phyloP scores from a whole-genome alignment of 2,113 vertebrate species.

The Pachycephala philippinensis region DNA sequence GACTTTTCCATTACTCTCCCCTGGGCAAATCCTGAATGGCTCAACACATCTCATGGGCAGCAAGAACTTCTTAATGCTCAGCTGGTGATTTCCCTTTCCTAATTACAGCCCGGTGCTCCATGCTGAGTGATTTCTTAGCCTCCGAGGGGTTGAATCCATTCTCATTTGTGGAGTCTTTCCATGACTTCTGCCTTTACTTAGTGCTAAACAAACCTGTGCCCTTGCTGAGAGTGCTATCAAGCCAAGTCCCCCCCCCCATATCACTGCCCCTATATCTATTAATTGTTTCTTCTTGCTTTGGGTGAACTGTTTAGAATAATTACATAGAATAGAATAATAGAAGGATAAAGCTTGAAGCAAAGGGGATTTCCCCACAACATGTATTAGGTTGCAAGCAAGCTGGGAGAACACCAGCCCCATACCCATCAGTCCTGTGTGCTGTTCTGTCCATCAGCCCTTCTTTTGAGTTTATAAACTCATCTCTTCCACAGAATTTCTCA shows the following conservation, averaged over 20 bases:
- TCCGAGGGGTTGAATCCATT: neutral
- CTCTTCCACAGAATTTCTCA: neutral
- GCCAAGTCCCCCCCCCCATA: too few relatives aligned
- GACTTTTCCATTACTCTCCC: neutral
- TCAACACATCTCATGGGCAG: neutral
- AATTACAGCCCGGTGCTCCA: slow-evolving; percentile 29
- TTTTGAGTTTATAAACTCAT: neutral
- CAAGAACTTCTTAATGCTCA: neutral
- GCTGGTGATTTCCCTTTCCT: slow-evolving; percentile 37
- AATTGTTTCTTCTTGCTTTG: neutral
- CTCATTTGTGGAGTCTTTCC: neutral
- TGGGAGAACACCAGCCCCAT: neutral
- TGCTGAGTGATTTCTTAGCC: neutral
- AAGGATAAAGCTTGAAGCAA: neutral
- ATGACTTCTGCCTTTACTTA: neutral
- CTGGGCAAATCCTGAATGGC: slow-evolving; percentile 1
- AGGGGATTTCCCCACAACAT: neutral
- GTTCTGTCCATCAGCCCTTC: neutral
- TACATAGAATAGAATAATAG: neutral
- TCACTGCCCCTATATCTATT: neutral
- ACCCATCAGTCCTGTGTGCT: neutral
- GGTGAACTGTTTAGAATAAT: neutral
- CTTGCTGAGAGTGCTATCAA: neutral
- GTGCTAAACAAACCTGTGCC: neutral
- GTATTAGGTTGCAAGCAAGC: neutral